Evolutionary conservation across 35 echinoderm and acorn worm species (phyloP).

Genomic region (Lytechinus variegatus): DNA sequence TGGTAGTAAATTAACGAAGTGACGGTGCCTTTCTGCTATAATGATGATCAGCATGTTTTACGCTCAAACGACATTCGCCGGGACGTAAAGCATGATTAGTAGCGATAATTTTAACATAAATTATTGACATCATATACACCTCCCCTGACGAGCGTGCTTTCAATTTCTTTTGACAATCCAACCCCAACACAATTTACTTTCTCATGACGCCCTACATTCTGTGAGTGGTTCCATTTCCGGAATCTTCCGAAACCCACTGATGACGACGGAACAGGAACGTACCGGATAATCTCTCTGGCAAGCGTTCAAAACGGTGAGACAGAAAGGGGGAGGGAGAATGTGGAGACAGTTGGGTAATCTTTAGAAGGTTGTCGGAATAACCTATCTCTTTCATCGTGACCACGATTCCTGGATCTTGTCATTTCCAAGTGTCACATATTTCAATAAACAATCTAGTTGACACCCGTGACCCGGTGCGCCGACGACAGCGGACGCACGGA

Average conservation of each 20-base stretch:
- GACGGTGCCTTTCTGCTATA: too few relatives aligned
- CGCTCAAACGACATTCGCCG: too few relatives aligned
- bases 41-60: too few relatives aligned
- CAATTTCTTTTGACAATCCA: not conserved
- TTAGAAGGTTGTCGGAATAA: not conserved
- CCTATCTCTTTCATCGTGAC: not conserved
- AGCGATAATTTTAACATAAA: not conserved
- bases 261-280: not conserved
- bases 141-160: too few relatives aligned
- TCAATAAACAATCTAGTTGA: not conserved
- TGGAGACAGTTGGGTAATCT: not conserved
- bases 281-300: not conserved
- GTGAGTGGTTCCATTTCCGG: not conserved
- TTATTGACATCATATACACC: not conserved
- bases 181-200: not conserved
- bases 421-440: not conserved
- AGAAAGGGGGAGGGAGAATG: not conserved
- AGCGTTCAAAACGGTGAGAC: not conserved
- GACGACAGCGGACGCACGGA: not conserved
- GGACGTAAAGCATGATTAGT: not conserved
- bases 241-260: not conserved
- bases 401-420: not conserved
- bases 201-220: not conserved
- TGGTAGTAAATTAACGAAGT: too few relatives aligned
- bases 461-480: not conserved